Evolutionary conservation across 2,888 invertebrate genomes (phyloP).

Genomic region (Agrochola lota): DNA sequence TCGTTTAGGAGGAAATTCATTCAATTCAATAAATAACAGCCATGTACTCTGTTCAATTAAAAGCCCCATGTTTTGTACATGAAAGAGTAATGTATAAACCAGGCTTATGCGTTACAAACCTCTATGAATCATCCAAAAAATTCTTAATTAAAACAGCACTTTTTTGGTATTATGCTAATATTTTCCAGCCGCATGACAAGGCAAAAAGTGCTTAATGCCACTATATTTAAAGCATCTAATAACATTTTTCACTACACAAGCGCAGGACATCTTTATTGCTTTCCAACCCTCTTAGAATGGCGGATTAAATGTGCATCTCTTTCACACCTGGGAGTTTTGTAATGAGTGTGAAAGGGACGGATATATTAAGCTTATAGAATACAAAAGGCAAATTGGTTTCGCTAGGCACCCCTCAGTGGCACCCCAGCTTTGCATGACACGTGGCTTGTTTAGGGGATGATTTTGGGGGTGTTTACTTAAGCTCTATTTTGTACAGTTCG

Average conservation of each 20-base stretch:
- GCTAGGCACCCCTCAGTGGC: slow-evolving; percentile 80
- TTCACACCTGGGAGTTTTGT: slow-evolving; percentile 62
- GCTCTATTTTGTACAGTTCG: slow-evolving; percentile 60
- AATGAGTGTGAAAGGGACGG: slow-evolving; percentile 70
- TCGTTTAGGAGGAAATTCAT: slow-evolving; percentile 1
- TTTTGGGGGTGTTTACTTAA: slow-evolving; percentile 71
- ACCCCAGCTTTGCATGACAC: slow-evolving; percentile 83
- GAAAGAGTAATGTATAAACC: slow-evolving; percentile 25
- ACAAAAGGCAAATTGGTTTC: slow-evolving; percentile 85
- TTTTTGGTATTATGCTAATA: slow-evolving; percentile 60
- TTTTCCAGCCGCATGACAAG: slow-evolving; percentile 43
- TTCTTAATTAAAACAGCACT: slow-evolving; percentile 50
- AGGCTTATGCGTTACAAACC: slow-evolving; percentile 31
- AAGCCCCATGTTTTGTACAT: slow-evolving; percentile 11
- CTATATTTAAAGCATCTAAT: slow-evolving; percentile 67
- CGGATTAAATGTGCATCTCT: slow-evolving; percentile 70
- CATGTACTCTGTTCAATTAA: slow-evolving; percentile 19
- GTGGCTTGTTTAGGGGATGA: slow-evolving; percentile 82
- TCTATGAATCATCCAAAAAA: slow-evolving; percentile 50
- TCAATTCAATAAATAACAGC: slow-evolving; percentile 9
- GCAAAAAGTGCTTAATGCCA: slow-evolving; percentile 54
- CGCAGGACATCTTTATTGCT: slow-evolving; percentile 74
- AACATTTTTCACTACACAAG: slow-evolving; percentile 60
- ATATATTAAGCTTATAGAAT: slow-evolving; percentile 74
- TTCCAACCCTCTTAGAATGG: slow-evolving; percentile 70